Base-by-base conservation (phyloP, 1,140 invertebrate genomes). In the Heliconius hermathena region DNA sequence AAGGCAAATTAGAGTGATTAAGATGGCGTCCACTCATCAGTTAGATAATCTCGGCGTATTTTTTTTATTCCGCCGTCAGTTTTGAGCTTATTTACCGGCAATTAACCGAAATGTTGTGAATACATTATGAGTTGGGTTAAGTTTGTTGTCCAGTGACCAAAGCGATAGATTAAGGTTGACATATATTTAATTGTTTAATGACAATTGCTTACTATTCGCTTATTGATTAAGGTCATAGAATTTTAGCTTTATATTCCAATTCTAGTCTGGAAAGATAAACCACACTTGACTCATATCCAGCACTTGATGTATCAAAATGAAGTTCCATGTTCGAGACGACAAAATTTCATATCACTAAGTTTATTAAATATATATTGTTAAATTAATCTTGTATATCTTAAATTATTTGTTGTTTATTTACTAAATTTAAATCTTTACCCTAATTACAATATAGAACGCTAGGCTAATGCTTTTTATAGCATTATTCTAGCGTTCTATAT, bases 101-200 rank as follows among this genome's bases (percentile, higher is more conserved):
- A 73, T 74, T 73, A 78, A 73, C 36, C 52, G 52, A 78, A 74
- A 78, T 76, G 38, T 57, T 74, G 54, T 80, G 52, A 80, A 76
- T 76, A 80, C 46, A 76, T 73, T 80, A 78, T 73, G 77, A 54
- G 72, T 46, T 36, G 54, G 29, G 41, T 29, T 78, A 41, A 52
- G 38, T 26, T 70, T 1, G 16, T 60, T 6, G 29, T 46, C 60
- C 71, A 74, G 1, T 20, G 20, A 38, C 6, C 52, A 38, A 71
- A 49, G 26, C 33, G 73, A 57, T 57, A 22, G 18, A 22, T 20
- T 4, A 20, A 52, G 13, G 49, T 52, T 52, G 4, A 20, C 4
- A 52, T 41, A 13, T 41, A 18, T 52, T 52, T 52, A 52, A 18
- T 18, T 52, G 49, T 52, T 52, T 20, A 6, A 52, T 18, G 20